A percentile compares a stretch with the other conserved stretches of the same genome.
These are phyloP conservation scores for Drosophila serrata DNA, from an alignment of 1,140 invertebrate species.

Conservation along the genomic window DNA sequence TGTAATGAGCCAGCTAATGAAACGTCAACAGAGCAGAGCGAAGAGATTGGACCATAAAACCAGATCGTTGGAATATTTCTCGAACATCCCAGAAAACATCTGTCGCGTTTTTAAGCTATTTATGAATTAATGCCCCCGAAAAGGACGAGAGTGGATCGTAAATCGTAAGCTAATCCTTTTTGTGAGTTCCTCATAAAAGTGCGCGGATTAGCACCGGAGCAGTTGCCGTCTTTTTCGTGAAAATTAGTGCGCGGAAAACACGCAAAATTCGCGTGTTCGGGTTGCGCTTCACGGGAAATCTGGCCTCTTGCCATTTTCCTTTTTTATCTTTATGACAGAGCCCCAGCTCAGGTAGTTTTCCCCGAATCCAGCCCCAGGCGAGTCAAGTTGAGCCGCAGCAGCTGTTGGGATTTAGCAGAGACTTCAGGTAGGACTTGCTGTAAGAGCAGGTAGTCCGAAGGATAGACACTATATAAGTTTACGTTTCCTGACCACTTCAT, in stretches of 20 bases:
- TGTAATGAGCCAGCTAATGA: slow-evolving; percentile 39
- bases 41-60: slow-evolving; percentile 1
- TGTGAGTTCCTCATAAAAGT: slow-evolving; percentile 33
- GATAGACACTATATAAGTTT: slow-evolving; percentile 29
- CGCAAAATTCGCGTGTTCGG: slow-evolving; percentile 73
- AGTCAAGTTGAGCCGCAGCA: slow-evolving; percentile 49
- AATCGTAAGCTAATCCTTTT: slow-evolving; percentile 66
- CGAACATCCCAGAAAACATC: slow-evolving; percentile 32
- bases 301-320: slow-evolving; percentile 28
- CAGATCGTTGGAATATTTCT: neutral
- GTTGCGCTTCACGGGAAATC: slow-evolving; percentile 55
- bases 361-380: slow-evolving; percentile 13
- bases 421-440: slow-evolving; percentile 18
- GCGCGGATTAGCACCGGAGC: slow-evolving; percentile 47
- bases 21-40: slow-evolving; percentile 20
- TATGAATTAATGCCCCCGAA: slow-evolving; percentile 67
- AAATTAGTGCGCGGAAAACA: slow-evolving; percentile 75
- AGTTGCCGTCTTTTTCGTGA: slow-evolving; percentile 32
- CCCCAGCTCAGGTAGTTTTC: slow-evolving; percentile 33
- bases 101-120: slow-evolving; percentile 74
- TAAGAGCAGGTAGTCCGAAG: slow-evolving; percentile 23
- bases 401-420: slow-evolving; percentile 11
- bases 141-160: slow-evolving; percentile 42
- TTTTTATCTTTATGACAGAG: slow-evolving; percentile 16
- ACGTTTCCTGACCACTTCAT: neutral